Evolutionary conservation across 2,797 vertebrate genomes (phyloP), one percentile per base, ranked within the genome.

Genomic region (Anas flavirostris): DNA sequence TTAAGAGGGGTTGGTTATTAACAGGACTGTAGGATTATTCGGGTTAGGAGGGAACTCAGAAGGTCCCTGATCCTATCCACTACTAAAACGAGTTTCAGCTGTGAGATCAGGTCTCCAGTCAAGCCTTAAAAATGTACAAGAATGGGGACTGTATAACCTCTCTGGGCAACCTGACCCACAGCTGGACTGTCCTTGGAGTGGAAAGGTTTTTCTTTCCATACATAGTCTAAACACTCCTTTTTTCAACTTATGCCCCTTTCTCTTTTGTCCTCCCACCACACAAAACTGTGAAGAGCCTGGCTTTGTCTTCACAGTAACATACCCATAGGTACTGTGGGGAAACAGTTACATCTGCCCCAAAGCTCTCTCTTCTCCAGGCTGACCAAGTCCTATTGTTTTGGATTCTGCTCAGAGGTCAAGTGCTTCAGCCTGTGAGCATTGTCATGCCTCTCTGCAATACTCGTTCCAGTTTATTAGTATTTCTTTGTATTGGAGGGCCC

Each of bases 261-360:
- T 48, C 22, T 48, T 23, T 48, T 48, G 22, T 48, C 22, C 46
- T 23, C 22, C 46, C 22, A 23, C 23, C 46, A 48, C 46, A 48
- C 12, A 48, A 12, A 23, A 48, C 7, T 48, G 46, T 48, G 22
- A 55, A 55, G 28, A 70, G 10, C 8, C 11, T 70, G 48, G 7
- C 16, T 70, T 55, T 44, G 8, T 56, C 31, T 77, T 73, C 55
- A 46, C n/a, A 68, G 22, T 41, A 29, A 80, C 7, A 12, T 64
- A 12, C 8, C 25, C 3, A 16, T 5, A 5, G 7, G 2, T 59
- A 7, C 18, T 26, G 28, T 53, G 43, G 3, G 6, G 6, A 6
- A 79, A 7, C 2, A 67, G 1, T 44, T 44, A 50, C 3, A 29
- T 50, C 31, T 67, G 9, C 15, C 79, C 48, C 59, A 76, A 69